A percentile compares a stretch with the other conserved stretches of the same genome.
Evolutionary conservation across 2,113 vertebrate species (phyloP).

Genomic region (Hydropotes inermis): DNA sequence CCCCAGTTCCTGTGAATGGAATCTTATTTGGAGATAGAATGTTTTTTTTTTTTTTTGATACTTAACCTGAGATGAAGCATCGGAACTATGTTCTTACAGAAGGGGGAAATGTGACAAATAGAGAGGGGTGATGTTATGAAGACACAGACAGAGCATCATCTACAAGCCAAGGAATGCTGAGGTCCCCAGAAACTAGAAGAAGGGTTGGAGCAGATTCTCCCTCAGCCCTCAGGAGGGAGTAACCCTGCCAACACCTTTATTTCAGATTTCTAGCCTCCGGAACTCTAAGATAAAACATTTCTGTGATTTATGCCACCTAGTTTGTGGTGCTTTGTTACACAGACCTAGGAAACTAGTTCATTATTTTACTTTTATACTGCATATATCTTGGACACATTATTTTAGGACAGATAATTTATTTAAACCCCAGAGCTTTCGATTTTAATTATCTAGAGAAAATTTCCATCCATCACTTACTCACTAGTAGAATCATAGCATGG

Average conservation of each 20-base stretch:
- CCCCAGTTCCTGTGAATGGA: not conserved
- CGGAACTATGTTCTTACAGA: not conserved
- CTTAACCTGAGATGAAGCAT: not conserved
- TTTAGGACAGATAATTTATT: slow-evolving; percentile 31
- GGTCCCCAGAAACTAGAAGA: not conserved
- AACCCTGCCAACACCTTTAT: no score
- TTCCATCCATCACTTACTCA: slow-evolving; percentile 13
- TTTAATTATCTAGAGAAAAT: slow-evolving; percentile 53
- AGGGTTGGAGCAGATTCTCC: accelerated
- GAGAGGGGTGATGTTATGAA: not conserved
- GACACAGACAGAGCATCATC: not conserved
- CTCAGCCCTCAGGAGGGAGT: not conserved
- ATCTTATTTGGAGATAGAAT: not conserved
- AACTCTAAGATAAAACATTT: not conserved
- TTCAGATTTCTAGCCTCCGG: not conserved
- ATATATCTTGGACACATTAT: not conserved
- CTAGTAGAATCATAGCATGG: not conserved
- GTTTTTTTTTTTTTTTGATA: not conserved
- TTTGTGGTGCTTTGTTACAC: not conserved
- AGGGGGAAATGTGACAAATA: not conserved
- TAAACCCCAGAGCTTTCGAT: slow-evolving; percentile 21
- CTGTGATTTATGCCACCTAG: not conserved
- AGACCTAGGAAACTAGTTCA: not conserved
- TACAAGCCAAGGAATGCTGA: not conserved
- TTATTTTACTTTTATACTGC: not conserved